These are phyloP conservation scores for Phyllopteryx taeniolatus DNA, from an alignment of 2,113 vertebrate species.

Conservation along the genomic window DNA sequence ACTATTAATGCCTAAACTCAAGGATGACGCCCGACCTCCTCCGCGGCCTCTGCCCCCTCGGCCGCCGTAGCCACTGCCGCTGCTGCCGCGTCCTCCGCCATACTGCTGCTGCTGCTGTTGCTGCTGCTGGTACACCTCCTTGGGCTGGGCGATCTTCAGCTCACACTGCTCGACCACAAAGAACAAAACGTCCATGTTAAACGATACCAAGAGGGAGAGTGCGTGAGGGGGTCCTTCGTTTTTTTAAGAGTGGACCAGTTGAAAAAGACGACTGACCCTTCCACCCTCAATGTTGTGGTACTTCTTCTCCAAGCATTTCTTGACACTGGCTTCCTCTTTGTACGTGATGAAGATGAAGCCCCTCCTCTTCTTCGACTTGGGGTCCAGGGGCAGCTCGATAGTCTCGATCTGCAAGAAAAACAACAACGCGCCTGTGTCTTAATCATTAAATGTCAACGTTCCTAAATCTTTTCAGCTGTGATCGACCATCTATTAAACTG, in stretches of 20 bases:
- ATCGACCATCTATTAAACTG: too few species aligned
- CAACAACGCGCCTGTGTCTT: neutral
- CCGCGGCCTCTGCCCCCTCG: conserved; percentile 85
- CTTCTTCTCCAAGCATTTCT: conserved; percentile 96
- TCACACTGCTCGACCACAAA: conserved; percentile 80
- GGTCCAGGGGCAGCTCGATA: conserved; percentile 94
- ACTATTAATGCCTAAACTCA: too few species aligned
- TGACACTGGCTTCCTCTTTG: conserved; percentile 93
- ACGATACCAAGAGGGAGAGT: neutral
- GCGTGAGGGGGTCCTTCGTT: neutral
- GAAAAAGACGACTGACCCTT: conserved; percentile 72
- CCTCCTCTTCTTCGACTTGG: conserved; percentile 94
- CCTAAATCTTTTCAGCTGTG: neutral
- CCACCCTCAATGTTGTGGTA: conserved; percentile 93
- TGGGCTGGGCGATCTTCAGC: conserved; percentile 96
- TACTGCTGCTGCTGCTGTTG: conserved; percentile 78
- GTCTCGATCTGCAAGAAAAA: conserved; percentile 82
- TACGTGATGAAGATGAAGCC: conserved; percentile 98
- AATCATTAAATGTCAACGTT: neutral
- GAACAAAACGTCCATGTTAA: neutral
- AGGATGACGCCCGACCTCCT: conserved; percentile 42
- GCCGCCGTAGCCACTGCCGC: conserved; percentile 59
- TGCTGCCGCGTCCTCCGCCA: conserved; percentile 32
- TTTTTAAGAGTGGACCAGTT: neutral
- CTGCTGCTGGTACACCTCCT: conserved; percentile 98